Base-by-base conservation (phyloP, 2,888 invertebrate species). In the Elegia similella region DNA sequence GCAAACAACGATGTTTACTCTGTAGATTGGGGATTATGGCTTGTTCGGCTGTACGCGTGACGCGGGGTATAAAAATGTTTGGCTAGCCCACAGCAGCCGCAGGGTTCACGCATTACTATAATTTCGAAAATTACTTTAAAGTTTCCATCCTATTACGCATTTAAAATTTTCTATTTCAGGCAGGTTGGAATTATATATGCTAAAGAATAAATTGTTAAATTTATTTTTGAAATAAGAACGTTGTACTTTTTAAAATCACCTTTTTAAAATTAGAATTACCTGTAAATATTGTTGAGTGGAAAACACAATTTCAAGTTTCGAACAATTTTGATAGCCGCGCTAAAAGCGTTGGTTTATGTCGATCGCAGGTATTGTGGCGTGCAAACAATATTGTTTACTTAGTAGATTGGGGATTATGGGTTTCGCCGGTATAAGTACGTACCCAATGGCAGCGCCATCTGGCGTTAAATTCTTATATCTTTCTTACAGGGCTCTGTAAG, bases 11-110 rank as follows among this genome's bases (percentile, higher is more conserved):
- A 46, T 80, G 80, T 80, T 79, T 80, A 73, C 75, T 68, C 62
- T 70, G 72, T 74, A 79, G 78, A 80, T 80, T 80, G 80, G 73
- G 77, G 76, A 78, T 80, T 79, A 80, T 71, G 68, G 69, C 67
- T 63, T 66, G 74, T 70, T 71, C 29, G 42, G 52, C 48, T 38
- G 56, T 48, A 42, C 47, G 48, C 29, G 47, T 56, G 56, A 48
- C 47, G 30, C 56, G 29, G 13, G 12, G 48, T 42, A 42, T 53
- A 56, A 56, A 56, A 56, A 42, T 56, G 42, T 56, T 55, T 42
- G 48, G 48, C 16, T 12, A 38, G 50, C 34, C 50, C 38, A 12
- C 50, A 34, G 34, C 7, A 13, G 8, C 32, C 47, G 15, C 43
- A 48, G 56, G 48, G 48, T 29, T 56, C 10, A 38, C 56, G 48